A percentile compares a stretch with the other conserved stretches of the same genome.
These are phyloP conservation scores for Epinephelus awoara DNA, from an alignment of 2,797 vertebrate species.

Conservation along the genomic window DNA sequence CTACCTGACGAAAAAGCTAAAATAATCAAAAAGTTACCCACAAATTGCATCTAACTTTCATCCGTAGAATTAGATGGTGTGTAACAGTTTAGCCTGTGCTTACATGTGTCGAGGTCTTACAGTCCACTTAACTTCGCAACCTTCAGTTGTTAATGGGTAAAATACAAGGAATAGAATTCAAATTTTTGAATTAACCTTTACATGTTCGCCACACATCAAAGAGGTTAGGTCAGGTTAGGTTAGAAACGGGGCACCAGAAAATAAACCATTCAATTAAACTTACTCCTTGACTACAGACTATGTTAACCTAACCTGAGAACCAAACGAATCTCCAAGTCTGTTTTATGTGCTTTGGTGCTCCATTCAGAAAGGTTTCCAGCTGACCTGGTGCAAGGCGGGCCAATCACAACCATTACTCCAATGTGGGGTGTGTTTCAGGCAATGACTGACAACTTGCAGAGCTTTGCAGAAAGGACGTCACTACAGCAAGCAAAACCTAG, in stretches of 20 bases:
- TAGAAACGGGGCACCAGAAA: constrained; percentile 13
- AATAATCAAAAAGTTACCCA: constrained; percentile 27
- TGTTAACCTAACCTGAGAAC: no score
- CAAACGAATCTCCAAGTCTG: no score
- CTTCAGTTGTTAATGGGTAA: constrained; percentile 15
- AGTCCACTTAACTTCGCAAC: constrained; percentile 18
- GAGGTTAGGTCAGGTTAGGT: no score
- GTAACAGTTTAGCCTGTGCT: constrained; percentile 12
- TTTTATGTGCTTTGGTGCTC: no score
- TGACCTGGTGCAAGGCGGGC: no score
- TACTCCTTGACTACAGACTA: background rate
- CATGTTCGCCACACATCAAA: constrained; percentile 14
- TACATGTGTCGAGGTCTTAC: constrained; percentile 14
- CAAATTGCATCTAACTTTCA: constrained; percentile 3
- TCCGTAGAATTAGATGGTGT: background rate
- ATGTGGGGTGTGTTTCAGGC: no score
- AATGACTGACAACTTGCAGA: no score
- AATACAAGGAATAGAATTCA: constrained; percentile 3
- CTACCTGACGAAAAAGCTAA: constrained; percentile 23
- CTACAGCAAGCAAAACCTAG: no score
- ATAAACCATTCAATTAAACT: background rate
- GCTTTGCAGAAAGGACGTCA: no score
- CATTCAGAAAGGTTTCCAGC: no score
- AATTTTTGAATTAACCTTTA: background rate
- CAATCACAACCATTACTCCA: no score